Conservation (phyloP, 2,113 vertebrate species). For the Mustela lutreola region DNA sequence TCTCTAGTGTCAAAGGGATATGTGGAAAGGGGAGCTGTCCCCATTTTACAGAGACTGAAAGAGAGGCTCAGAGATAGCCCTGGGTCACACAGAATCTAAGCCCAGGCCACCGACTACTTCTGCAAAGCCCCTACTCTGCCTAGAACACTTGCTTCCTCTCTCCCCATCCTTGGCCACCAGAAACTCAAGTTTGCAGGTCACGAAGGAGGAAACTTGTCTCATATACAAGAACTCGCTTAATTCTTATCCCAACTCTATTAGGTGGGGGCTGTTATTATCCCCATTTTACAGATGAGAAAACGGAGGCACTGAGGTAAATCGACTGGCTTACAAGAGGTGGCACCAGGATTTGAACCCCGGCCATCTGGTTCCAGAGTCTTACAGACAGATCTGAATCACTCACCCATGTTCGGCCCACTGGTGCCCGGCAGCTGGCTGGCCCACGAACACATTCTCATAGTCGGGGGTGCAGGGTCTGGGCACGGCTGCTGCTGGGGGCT, state of each 20-base stretch:
- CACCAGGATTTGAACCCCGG: background rate
- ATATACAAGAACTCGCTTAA: background rate
- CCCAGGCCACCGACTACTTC: background rate
- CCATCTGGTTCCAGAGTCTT: background rate
- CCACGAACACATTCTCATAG: slow-evolving; percentile 87
- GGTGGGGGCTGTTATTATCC: accelerated
- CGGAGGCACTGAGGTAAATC: background rate
- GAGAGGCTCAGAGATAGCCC: background rate
- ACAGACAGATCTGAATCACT: background rate
- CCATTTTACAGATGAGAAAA: background rate
- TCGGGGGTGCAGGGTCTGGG: accelerated
- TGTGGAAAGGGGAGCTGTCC: no score
- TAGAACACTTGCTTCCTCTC: background rate
- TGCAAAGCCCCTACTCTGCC: background rate
- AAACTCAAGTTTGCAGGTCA: slow-evolving; percentile 12
- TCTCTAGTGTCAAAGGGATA: background rate
- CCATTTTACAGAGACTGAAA: background rate
- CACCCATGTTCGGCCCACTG: background rate
- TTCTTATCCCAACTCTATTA: background rate
- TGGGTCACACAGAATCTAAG: background rate
- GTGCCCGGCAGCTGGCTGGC: accelerated
- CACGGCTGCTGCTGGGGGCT: accelerated
- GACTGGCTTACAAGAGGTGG: background rate
- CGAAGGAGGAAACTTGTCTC: background rate
- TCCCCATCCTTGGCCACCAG: no score